Evolutionary conservation across 2,888 invertebrate genomes (phyloP).

Genomic region (Cephus nigrinus): DNA sequence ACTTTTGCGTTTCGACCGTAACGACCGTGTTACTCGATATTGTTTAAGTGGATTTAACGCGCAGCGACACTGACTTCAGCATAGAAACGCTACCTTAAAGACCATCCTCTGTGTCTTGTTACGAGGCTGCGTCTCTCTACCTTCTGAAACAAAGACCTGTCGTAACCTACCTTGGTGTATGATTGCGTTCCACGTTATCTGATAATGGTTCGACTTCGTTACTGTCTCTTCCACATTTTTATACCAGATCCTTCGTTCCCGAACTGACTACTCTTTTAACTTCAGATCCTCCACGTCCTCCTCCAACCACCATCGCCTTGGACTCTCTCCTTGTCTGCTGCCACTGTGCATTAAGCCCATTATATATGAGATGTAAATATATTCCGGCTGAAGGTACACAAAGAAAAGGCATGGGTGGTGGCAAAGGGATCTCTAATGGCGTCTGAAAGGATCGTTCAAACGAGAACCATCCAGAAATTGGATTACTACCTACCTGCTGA

Average conservation of each 20-base stretch:
- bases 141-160: neutral
- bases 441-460: neutral
- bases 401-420: neutral
- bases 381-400: constrained; percentile 1
- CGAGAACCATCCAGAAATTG: neutral
- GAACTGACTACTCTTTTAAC: neutral
- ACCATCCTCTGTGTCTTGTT: neutral
- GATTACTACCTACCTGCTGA: neutral
- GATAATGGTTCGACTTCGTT: neutral
- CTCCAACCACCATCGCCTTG: neutral
- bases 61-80: neutral
- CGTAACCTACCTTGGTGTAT: neutral
- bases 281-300: neutral
- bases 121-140: neutral
- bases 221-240: neutral
- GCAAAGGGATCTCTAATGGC: neutral
- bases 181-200: neutral
- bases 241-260: neutral
- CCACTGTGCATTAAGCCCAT: constrained; percentile 5
- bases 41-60: neutral
- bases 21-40: neutral
- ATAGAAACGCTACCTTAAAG: neutral
- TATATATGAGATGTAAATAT: constrained; percentile 13
- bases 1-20: neutral
- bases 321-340: neutral